These are phyloP conservation scores for Laticauda colubrina DNA, from an alignment of 2,113 vertebrate genomes.

Conservation along the genomic window DNA sequence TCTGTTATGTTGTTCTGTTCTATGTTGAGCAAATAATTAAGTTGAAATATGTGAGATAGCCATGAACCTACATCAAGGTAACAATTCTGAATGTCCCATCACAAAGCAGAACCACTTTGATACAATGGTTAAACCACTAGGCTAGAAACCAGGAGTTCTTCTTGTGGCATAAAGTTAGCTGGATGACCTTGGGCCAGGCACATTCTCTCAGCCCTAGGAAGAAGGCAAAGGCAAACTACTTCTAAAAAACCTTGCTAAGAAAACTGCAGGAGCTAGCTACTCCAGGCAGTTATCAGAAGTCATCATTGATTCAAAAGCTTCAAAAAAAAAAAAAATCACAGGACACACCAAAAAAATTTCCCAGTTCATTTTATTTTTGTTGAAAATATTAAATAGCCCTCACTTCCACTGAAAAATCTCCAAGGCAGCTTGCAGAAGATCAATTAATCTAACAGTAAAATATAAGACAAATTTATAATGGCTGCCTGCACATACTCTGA, in stretches of 20 bases:
- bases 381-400: background rate
- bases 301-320: background rate
- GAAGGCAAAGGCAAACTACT: background rate
- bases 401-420: background rate
- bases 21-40: background rate
- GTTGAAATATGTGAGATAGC: background rate
- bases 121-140: background rate
- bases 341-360: no score
- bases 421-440: background rate
- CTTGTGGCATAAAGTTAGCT: background rate
- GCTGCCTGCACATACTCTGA: background rate
- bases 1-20: background rate
- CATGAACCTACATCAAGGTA: background rate
- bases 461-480: background rate
- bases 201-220: background rate
- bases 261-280: background rate
- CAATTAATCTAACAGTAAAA: background rate
- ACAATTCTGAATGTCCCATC: background rate
- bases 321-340: background rate
- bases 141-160: background rate
- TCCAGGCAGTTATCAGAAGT: background rate
- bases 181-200: background rate
- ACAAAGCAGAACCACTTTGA: background rate
- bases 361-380: background rate
- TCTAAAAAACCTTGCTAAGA: background rate